phyloP scores from a whole-genome alignment of 2,113 vertebrate genomes.

The Sminthopsis crassicaudata region DNA sequence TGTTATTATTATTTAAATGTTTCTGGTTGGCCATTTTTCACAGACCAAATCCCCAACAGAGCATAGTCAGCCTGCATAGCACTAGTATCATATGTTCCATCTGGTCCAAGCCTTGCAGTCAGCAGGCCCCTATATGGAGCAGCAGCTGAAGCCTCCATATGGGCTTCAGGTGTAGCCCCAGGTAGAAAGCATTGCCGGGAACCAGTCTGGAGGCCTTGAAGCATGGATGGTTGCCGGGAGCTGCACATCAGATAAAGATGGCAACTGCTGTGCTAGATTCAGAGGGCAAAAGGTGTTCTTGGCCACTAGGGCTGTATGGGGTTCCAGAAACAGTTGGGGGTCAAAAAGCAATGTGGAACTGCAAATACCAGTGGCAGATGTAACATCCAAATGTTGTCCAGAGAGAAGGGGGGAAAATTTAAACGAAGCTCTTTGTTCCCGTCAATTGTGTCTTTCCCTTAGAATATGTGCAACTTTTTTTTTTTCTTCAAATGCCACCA shows the following conservation, averaged over 20 bases:
- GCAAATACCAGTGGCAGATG: slow-evolving; percentile 46
- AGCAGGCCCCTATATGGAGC: slow-evolving; percentile 54
- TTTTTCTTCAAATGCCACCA: background rate
- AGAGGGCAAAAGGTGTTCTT: slow-evolving; percentile 75
- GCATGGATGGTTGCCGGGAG: slow-evolving; percentile 49
- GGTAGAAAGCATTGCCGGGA: slow-evolving; percentile 68
- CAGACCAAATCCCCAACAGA: slow-evolving; percentile 66
- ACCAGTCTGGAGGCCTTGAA: slow-evolving; percentile 52
- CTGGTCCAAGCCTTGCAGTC: slow-evolving; percentile 58
- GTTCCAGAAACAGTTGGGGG: slow-evolving; percentile 64
- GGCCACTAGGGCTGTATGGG: slow-evolving; percentile 52
- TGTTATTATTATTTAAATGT: slow-evolving; percentile 78
- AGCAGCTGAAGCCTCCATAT: slow-evolving; percentile 76
- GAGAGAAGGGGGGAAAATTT: background rate
- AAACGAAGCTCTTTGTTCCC: background rate
- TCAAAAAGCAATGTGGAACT: slow-evolving; percentile 35
- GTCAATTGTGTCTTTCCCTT: background rate
- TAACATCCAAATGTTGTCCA: slow-evolving; percentile 14
- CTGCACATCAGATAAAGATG: slow-evolving; percentile 51
- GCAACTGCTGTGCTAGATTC: slow-evolving; percentile 63
- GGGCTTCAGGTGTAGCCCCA: slow-evolving; percentile 76
- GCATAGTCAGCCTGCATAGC: slow-evolving; percentile 67
- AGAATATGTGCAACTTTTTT: background rate
- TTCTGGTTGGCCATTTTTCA: slow-evolving; percentile 74
- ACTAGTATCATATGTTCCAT: slow-evolving; percentile 71